phyloP scores from a whole-genome alignment of 2,797 vertebrate species.

The Selene dorsalis region DNA sequence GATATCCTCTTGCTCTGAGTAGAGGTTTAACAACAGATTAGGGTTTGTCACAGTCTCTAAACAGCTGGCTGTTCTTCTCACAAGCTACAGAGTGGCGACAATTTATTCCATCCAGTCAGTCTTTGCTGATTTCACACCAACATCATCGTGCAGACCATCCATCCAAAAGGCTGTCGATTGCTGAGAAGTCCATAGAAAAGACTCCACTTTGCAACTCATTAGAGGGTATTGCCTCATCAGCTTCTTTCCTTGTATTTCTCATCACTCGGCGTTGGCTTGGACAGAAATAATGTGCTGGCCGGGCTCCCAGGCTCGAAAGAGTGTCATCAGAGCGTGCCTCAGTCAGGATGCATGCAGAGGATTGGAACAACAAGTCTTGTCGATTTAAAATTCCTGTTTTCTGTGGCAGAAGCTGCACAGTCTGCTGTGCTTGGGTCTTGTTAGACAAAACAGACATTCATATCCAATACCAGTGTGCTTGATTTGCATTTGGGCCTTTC shows the following conservation, averaged over 20 bases:
- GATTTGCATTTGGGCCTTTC: slow-evolving; percentile 41
- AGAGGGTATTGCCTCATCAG: slow-evolving; percentile 76
- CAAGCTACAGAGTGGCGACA: slow-evolving; percentile 23
- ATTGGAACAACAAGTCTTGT: slow-evolving; percentile 52
- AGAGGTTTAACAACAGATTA: slow-evolving; percentile 77
- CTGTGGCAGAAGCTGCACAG: slow-evolving; percentile 48
- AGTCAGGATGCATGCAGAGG: slow-evolving; percentile 47
- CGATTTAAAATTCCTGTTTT: slow-evolving; percentile 63
- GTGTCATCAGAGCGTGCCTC: slow-evolving; percentile 55
- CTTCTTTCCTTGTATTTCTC: slow-evolving; percentile 73
- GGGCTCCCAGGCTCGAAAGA: slow-evolving; percentile 50
- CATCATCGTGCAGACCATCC: slow-evolving; percentile 28
- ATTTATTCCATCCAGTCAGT: slow-evolving; percentile 37
- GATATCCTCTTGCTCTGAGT: slow-evolving; percentile 61
- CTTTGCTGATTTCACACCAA: slow-evolving; percentile 37
- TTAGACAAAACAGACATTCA: slow-evolving; percentile 59
- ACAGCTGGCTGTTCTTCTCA: slow-evolving; percentile 52
- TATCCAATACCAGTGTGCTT: slow-evolving; percentile 32
- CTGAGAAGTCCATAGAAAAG: slow-evolving; percentile 67
- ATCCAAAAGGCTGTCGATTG: slow-evolving; percentile 45
- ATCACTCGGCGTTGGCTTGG: slow-evolving; percentile 60
- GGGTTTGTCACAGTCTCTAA: slow-evolving; percentile 63
- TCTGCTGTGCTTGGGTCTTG: slow-evolving; percentile 55
- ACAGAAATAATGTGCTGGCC: slow-evolving; percentile 61
- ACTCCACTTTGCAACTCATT: slow-evolving; percentile 70